Percentiles rank a stretch among this genome's conserved stretches.
phyloP scores from a whole-genome alignment of 2,113 vertebrate genomes.

The Odontesthes bonariensis region DNA sequence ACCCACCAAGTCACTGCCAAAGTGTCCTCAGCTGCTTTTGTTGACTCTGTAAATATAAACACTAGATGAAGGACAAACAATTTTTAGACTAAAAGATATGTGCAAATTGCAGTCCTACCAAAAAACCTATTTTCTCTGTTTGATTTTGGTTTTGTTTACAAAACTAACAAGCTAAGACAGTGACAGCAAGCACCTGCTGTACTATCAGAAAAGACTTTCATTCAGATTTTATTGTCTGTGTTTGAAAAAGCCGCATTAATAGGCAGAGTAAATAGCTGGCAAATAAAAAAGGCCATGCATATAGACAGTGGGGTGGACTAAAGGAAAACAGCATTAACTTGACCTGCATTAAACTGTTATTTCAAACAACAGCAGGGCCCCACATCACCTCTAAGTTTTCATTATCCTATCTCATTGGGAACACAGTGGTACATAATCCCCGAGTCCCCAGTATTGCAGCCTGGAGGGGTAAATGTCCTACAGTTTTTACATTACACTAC shows the following conservation, averaged over 20 bases:
- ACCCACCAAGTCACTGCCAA: conserved; percentile 25
- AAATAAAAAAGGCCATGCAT: background rate
- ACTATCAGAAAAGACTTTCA: conserved; percentile 17
- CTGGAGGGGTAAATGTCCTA: conserved; percentile 59
- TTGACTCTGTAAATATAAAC: conserved; percentile 6
- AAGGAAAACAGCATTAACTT: conserved; percentile 53
- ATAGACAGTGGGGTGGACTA: conserved; percentile 21
- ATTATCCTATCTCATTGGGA: conserved; percentile 73
- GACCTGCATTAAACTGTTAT: conserved; percentile 69
- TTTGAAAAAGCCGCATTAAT: conserved; percentile 40
- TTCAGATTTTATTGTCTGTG: conserved; percentile 37
- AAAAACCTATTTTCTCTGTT: conserved; percentile 7
- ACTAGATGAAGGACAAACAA: conserved; percentile 8
- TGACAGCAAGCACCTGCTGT: conserved; percentile 26
- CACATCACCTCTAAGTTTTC: conserved; percentile 49
- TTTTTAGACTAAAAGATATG: background rate
- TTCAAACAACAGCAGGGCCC: conserved; percentile 65
- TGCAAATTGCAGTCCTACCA: background rate
- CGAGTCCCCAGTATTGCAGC: conserved; percentile 31
- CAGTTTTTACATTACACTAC: conserved; percentile 63
- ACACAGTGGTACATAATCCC: conserved; percentile 69
- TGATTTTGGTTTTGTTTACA: conserved; percentile 25
- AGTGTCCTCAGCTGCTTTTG: conserved; percentile 42
- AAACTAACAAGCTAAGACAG: conserved; percentile 27
- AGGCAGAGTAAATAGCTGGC: conserved; percentile 49